A percentile compares a stretch with the other conserved stretches of the same genome.
Conservation (phyloP, 2,888 invertebrate genomes). For the Eretmocerus hayati region DNA sequence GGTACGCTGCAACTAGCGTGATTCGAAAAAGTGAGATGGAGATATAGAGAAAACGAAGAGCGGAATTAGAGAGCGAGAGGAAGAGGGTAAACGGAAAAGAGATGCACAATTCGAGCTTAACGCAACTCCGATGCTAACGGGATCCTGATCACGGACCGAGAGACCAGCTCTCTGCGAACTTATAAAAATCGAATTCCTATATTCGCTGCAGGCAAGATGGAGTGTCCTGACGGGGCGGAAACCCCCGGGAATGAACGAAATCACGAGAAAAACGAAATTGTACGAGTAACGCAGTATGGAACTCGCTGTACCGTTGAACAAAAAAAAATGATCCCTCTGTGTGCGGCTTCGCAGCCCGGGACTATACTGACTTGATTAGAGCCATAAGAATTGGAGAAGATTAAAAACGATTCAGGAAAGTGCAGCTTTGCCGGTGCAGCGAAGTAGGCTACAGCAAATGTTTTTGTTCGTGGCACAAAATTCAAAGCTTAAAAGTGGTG, state of each 20-base stretch:
- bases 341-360: no score
- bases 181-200: conserved; percentile 11
- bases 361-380: no score
- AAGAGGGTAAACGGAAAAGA: background rate
- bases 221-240: background rate
- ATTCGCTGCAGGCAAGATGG: conserved; percentile 1
- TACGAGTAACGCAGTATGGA: background rate
- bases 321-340: no score
- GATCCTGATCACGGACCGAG: background rate
- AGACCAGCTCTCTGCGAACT: conserved; percentile 1
- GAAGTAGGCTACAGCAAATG: no score
- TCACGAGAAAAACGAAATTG: background rate
- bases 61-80: background rate
- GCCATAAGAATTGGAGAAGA: no score
- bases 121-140: conserved; percentile 16
- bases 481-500: no score
- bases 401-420: no score
- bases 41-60: no score
- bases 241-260: background rate
- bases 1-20: background rate
- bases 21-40: conserved; percentile 2
- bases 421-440: no score
- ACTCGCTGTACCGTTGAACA: no score
- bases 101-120: conserved; percentile 1
- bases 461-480: no score